These are phyloP conservation scores for Enteromius anoplus DNA, from an alignment of 2,797 vertebrate species.

Conservation along the genomic window DNA sequence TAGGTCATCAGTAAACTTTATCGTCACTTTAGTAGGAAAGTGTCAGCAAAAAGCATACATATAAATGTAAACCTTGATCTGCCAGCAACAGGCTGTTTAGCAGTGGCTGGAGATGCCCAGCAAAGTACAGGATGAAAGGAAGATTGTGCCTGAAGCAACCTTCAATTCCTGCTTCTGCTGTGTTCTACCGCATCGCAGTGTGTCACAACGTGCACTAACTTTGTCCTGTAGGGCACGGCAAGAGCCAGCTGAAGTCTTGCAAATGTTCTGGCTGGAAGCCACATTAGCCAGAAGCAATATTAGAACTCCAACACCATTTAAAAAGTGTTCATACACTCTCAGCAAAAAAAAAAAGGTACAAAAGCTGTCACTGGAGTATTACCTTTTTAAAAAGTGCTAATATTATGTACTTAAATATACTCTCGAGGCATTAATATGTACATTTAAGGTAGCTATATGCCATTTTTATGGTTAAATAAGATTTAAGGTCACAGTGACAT, in stretches of 20 bases:
- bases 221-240: slow-evolving; percentile 12
- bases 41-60: slow-evolving; percentile 34
- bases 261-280: slow-evolving; percentile 28
- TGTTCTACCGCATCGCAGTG: slow-evolving; percentile 6
- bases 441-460: neutral
- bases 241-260: slow-evolving; percentile 6
- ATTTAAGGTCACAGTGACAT: neutral
- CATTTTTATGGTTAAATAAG: neutral
- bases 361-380: neutral
- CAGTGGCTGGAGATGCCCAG: neutral
- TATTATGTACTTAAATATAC: neutral
- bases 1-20: slow-evolving; percentile 27
- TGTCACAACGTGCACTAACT: slow-evolving; percentile 8
- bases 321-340: neutral
- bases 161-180: slow-evolving; percentile 13
- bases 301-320: neutral
- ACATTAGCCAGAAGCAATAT: slow-evolving; percentile 3
- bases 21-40: slow-evolving; percentile 10
- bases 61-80: slow-evolving; percentile 11
- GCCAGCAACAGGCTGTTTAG: slow-evolving; percentile 4
- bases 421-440: neutral
- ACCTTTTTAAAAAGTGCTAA: neutral
- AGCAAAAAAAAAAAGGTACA: neutral
- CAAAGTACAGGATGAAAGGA: slow-evolving; percentile 15
- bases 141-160: neutral